These are phyloP conservation scores for Coranthus polyacanthus DNA, from an alignment of 2,797 vertebrate genomes.

Conservation along the genomic window DNA sequence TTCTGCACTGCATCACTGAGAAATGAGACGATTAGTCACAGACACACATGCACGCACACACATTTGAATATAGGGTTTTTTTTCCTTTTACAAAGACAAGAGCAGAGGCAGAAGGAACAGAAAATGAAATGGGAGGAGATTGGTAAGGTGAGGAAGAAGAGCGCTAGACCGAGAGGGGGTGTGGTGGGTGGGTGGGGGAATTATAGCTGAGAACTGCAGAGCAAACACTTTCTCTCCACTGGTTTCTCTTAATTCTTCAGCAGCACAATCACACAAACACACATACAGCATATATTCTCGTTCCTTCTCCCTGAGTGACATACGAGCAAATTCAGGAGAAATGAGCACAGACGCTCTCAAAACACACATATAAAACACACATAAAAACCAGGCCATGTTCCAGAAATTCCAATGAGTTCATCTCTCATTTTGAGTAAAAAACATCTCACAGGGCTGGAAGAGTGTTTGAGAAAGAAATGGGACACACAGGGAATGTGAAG, in stretches of 20 bases:
- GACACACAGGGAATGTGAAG: neutral
- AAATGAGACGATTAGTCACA: constrained; percentile 28
- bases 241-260: constrained; percentile 17
- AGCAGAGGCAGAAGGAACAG: constrained; percentile 7
- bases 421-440: constrained; percentile 23
- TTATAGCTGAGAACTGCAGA: constrained; percentile 49
- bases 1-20: constrained; percentile 27
- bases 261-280: constrained; percentile 8
- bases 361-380: neutral
- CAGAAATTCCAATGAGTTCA: constrained; percentile 14
- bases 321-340: constrained; percentile 8
- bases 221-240: constrained; percentile 46
- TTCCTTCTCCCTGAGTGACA: constrained; percentile 26
- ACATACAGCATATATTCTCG: neutral
- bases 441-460: neutral
- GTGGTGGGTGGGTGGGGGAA: constrained; percentile 26
- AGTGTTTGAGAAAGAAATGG: neutral
- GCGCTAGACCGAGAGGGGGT: neutral
- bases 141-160: constrained; percentile 1
- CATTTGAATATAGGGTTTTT: neutral
- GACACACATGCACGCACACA: constrained; percentile 22
- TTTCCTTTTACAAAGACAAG: neutral
- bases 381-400: constrained; percentile 25
- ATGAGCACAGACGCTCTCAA: neutral
- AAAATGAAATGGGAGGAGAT: constrained; percentile 26